Evolutionary conservation across 2,113 vertebrate genomes (phyloP).

Genomic region (Eudorcas thomsonii): DNA sequence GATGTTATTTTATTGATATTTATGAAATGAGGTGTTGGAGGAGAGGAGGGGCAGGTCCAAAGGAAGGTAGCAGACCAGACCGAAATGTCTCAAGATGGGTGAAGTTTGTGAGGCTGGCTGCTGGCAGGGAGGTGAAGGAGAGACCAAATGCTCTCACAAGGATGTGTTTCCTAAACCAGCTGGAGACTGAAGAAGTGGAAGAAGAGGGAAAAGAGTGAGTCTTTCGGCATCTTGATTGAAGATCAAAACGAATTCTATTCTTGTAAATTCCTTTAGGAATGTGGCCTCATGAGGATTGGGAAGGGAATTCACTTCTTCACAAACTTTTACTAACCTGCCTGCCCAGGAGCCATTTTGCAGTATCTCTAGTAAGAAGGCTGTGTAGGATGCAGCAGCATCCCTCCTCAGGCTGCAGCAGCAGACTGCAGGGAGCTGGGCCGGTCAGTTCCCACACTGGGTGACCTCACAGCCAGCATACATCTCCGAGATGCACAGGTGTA

Average conservation of each 20-base stretch:
- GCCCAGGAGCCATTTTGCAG: slow-evolving; percentile 33
- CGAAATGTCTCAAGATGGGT: background rate
- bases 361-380: background rate
- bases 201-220: background rate
- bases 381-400: background rate
- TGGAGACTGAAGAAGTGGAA: background rate
- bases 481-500: background rate
- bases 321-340: background rate
- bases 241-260: slow-evolving; percentile 65
- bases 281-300: background rate
- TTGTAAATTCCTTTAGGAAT: slow-evolving; percentile 54
- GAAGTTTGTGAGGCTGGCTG: background rate
- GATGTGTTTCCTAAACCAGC: background rate
- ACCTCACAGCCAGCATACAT: too few species aligned
- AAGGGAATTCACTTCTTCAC: slow-evolving; percentile 32
- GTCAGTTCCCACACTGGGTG: background rate
- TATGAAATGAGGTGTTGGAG: background rate
- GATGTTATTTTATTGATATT: background rate
- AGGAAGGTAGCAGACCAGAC: background rate
- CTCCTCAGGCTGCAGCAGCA: background rate
- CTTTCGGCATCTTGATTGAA: slow-evolving; percentile 43
- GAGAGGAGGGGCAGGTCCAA: background rate
- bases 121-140: background rate
- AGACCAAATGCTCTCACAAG: background rate
- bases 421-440: background rate